phyloP scores from a whole-genome alignment of 2,888 invertebrate genomes.

The Cosmopolites sordidus region DNA sequence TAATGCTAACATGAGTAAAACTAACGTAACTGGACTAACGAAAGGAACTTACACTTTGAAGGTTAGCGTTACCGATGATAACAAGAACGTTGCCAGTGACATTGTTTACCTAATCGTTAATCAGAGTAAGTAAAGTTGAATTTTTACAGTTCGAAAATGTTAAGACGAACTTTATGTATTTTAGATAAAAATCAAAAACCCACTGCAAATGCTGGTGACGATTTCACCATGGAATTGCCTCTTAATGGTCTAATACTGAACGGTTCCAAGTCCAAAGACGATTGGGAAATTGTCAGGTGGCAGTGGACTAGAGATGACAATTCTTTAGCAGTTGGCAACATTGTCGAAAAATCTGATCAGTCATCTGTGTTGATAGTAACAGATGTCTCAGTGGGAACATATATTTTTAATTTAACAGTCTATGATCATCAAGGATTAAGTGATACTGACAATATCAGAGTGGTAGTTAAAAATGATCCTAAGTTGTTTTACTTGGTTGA shows the following conservation, averaged over 20 bases:
- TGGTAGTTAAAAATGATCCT: constrained; percentile 77
- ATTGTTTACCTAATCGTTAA: constrained; percentile 72
- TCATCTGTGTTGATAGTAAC: constrained; percentile 73
- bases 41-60: constrained; percentile 80
- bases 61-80: constrained; percentile 78
- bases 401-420: constrained; percentile 85
- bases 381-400: constrained; percentile 82
- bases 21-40: constrained; percentile 76
- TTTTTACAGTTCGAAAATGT: not conserved
- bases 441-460: constrained; percentile 75
- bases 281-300: constrained; percentile 80
- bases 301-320: constrained; percentile 74
- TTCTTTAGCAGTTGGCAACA: constrained; percentile 77
- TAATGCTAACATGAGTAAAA: constrained; percentile 47
- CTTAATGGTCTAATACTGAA: constrained; percentile 73
- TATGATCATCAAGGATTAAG: constrained; percentile 84
- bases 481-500: constrained; percentile 73
- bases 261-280: constrained; percentile 81
- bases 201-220: constrained; percentile 83
- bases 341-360: constrained; percentile 67
- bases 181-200: constrained; percentile 86
- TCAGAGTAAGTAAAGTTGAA: constrained; percentile 65
- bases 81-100: constrained; percentile 73
- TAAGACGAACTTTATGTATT: constrained; percentile 24
- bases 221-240: constrained; percentile 73